Base-by-base conservation (phyloP, 2,113 vertebrate species). In the Phocoena phocoena region DNA sequence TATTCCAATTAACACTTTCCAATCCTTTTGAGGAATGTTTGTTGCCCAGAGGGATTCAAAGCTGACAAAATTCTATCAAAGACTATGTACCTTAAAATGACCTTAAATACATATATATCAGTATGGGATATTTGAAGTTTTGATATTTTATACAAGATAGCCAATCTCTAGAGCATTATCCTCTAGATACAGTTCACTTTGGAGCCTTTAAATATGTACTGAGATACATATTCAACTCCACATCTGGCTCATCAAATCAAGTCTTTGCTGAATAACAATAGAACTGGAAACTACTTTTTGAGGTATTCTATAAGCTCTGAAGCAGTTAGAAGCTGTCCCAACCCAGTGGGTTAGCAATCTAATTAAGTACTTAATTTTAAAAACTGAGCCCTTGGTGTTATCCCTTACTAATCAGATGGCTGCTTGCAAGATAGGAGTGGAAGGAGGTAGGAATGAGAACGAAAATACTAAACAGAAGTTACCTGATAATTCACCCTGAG, bases 291-390 rank as follows among this genome's bases (percentile, higher is more conserved):
- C 14, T 88, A 79, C 87, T 95, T 94, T 90, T 92, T 96, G 33
- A 97, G 36, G 13, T 60, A 96, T 55, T 58, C 33, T 93, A 58
- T 41, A 88, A 62, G 93, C 53, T 85, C 38, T 71, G 76, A 94
- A 96, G 60, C 12, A 92, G 44, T 97, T 95, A 12, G 44, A 96
- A 92, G 28, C 9, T 83, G 18, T 23, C 47, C 62, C 62, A 95
- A 74, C n/a, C 15, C 79, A 87, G 67, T 95, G 47, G 47, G 15
- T 86, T 93, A 92, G 47, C 36, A 82, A 92, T 90, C 62, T 96
- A 97, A 97, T 93, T 96, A 97, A 92, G 68, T 31, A 93, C 23
- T 44, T 95, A 79, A 92, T 95, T 93, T 95, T 95, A 41, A 96
- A 93, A 92, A 92, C 63, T 84, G 55, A 96, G 33, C 50, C 58